phyloP scores from a whole-genome alignment of 2,113 vertebrate species.

The Cricetomys ansorgei region DNA sequence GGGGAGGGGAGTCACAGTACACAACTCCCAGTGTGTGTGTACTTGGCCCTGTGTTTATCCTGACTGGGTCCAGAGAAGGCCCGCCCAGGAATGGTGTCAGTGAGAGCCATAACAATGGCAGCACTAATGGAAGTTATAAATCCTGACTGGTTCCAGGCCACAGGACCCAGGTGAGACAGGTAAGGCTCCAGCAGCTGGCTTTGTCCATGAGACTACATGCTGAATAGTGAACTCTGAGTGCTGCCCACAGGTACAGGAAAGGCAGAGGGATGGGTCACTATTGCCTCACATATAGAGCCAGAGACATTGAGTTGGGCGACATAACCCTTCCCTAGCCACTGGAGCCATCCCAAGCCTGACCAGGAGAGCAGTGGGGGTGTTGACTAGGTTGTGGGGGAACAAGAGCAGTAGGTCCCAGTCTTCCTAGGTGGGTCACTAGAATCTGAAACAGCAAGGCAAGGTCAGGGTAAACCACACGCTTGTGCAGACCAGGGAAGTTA shows the following conservation, averaged over 20 bases:
- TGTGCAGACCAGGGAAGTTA: slow-evolving; percentile 63
- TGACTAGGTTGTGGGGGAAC: not conserved
- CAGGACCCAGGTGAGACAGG: slow-evolving; percentile 62
- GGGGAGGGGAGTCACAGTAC: slow-evolving; percentile 73
- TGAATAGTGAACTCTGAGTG: not conserved
- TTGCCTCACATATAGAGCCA: slow-evolving; percentile 50
- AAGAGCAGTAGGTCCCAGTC: slow-evolving; percentile 59
- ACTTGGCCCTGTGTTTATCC: slow-evolving; percentile 85
- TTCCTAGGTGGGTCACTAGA: slow-evolving; percentile 64
- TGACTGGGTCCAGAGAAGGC: slow-evolving; percentile 46
- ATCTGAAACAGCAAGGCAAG: slow-evolving; percentile 47
- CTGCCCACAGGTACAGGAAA: not conserved
- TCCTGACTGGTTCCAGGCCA: slow-evolving; percentile 75
- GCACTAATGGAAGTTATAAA: not conserved
- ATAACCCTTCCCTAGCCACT: not conserved
- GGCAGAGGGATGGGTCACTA: not conserved
- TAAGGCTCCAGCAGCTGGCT: slow-evolving; percentile 79
- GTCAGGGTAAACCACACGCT: slow-evolving; percentile 67
- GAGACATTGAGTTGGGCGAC: slow-evolving; percentile 46
- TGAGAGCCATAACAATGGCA: not conserved
- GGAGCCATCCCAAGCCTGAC: not conserved
- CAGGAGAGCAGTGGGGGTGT: not conserved
- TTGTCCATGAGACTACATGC: slow-evolving; percentile 60
- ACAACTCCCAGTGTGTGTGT: slow-evolving; percentile 74
- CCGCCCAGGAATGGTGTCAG: slow-evolving; percentile 42